Base-by-base conservation (phyloP, 2,888 invertebrate species). In the Eulithis testata region DNA sequence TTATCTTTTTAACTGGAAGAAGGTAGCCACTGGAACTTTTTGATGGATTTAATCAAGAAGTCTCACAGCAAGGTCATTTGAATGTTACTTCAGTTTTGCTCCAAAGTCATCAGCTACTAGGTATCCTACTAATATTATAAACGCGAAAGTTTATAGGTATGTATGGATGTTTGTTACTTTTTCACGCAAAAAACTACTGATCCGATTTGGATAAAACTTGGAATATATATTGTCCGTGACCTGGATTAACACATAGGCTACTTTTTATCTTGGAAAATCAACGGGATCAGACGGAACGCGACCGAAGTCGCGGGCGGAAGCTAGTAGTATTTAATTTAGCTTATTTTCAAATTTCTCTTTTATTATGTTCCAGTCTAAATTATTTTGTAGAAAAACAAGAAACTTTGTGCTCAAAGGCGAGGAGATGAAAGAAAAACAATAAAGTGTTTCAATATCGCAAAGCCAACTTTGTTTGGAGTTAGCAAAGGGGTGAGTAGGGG, bases 1-100 rank as follows among this genome's bases (percentile, higher is more conserved):
- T 85, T 85, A 91, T 92, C 91, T 92, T 93, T 91, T 91, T 88
- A 91, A 90, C 90, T 87, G 88, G 91, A 90, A 92, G 83, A 82
- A 79, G 79, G 90, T 88, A 80, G 76, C 81, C 2, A 40, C 40
- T 8, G 31, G 31, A 31, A 40, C 40, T 40, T 11, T 8, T 11
- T 40, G 84, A 90, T 89, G 85, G 86, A 91, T 90, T 88, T 84
- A 83, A 88, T 83, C 67, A 70, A 40, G 73, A 83, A 86, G 82
- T 87, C 77, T 80, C 85, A 82, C 83, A 79, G 79, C 51, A 44
- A 56, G 47, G 36, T 3, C 45, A 40, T 63, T 50, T 50, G 21
- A 56, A 27, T 40, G 36, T 43, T n/a, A 56, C 21, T 11, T 36
- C 44, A 52, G 55, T 54, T 59, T 45, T 51, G 51, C 37, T 9